Base-by-base conservation (phyloP, 1,140 invertebrate genomes). In the Anagrus nilaparvatae region DNA sequence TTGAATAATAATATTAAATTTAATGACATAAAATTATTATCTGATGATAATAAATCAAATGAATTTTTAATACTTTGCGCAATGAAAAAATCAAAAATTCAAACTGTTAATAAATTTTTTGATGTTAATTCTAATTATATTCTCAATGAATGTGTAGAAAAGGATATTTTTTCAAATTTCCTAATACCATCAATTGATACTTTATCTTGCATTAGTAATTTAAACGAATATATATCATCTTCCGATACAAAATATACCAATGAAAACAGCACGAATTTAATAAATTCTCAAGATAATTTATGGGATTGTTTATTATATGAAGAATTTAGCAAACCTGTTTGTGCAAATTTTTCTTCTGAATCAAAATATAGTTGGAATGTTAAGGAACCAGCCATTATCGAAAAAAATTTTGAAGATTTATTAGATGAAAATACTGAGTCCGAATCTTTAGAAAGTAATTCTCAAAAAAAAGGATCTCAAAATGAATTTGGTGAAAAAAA, bases 11-110 rank as follows among this genome's bases (percentile, higher is more conserved):
- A 14, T 0, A 52, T 59, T 19, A 56, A 60, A 43, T 37, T 41
- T 9, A 37, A 23, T 0, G 50, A 67, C 8, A 54, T 67, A 0
- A 60, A 62, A 43, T 38, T 69, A 8, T 33, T 67, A 12, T 53
- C 46, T 12, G 55, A 48, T 4, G 65, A 69, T 36, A 51, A 48
- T 7, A 52, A 56, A 13, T 53, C 55, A 2, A 20, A 58, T 7
- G 61, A 69, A 16, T 69, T 69, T 47, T 36, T 69, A 12, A 69
- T 62, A 0, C 32, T 56, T 0, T 64, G 57, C 7, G 41, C 63
- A 12, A 56, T 67, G 30, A 54, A 50, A 23, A 49, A 46, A 38
- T 65, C 65, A 0, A 40, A 54, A 37, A 44, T n/a, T n/a, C n/a
- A n/a, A n/a, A n/a, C n/a, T n/a, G n/a, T n/a, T n/a, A n/a, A n/a